Evolutionary conservation across 2,113 vertebrate genomes (phyloP), one percentile per base, ranked within the genome.

Genomic region (Amblyornis subalaris): DNA sequence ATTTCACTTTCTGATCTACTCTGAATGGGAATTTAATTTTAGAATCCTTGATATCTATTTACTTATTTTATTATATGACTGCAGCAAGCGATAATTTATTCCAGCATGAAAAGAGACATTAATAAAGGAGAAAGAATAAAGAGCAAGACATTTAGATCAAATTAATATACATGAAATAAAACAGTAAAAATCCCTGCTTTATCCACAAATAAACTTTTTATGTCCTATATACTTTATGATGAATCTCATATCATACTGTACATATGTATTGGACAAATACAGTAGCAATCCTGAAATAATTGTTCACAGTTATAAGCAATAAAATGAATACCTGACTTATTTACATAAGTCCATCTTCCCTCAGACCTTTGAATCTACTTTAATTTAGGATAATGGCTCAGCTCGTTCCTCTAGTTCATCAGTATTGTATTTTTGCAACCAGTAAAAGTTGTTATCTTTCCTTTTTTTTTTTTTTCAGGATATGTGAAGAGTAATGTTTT

Each of bases 71-170:
- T 80, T 93, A 48, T 61, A 93, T 72, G 85, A 93, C 31, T 79
- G 80, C 85, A 90, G 62, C 45, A 61, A 93, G 84, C 31, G 67
- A 62, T 84, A 88, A 88, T 92, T 91, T 96, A 90, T 83, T 93
- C 93, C 93, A 88, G 51, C 77, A 94, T 40, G 79, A 73, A 94
- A 75, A 74, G 85, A 94, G 74, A 92, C 8, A 50, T 69, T 93
- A 87, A 85, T 84, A 86, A 94, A 92, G 26, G 18, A 84, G 79
- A 82, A 87, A 89, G 76, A 81, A 89, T 75, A 75, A 91, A 97
- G 64, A 88, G 44, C 75, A 91, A 95, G 51, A 24, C 61, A 74
- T 84, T 96, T 84, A 91, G 75, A 88, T 88, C 75, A 81, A 94
- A 92, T 93, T 91, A 94, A 88, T 70, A 77, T 28, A 77, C 33